Evolutionary conservation across 2,888 invertebrate species (phyloP), one percentile per base, ranked within the genome.

Genomic region (Caradrina clavipalpis): DNA sequence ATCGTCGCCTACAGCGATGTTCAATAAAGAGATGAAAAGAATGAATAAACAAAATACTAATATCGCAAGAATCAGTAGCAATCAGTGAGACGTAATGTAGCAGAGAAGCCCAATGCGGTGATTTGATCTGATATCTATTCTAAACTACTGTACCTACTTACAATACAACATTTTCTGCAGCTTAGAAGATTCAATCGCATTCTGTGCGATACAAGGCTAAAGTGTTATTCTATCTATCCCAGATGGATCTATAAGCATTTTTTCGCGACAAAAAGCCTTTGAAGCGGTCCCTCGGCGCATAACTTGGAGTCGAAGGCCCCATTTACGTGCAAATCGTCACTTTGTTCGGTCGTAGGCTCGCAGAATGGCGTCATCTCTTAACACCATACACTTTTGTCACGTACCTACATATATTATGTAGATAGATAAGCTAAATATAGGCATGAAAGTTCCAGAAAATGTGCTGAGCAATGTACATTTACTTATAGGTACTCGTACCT

Each of bases 241-340:
- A 50, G 54, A 73, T 77, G 54, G 47, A 55, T 54, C 47, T 53
- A 31, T 35, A 31, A 69, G 45, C 35, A 53, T 50, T 63, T 69
- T 66, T 66, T 66, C 51, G 26, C 49, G 21, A 64, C 59, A 73
- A 62, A 75, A 56, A 10, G 55, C 59, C 22, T 78, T 60, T 56
- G 53, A 60, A 39, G 42, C 61, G 47, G 19, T 61, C 63, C 62
- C 65, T 72, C 11, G 26, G 49, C 51, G 57, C 54, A 56, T 64
- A 50, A 61, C 61, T 64, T 51, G 58, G 45, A 61, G 64, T 58
- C 62, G 19, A 49, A 64, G 59, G 47, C 39, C 51, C 55, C 69
- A 80, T 80, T 80, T 80, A 67, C 56, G 70, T 80, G 80, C 63
- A 80, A 80, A 80, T 80, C 71, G 69, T 69, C 69, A 71, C 77